Base-by-base conservation (phyloP, 2,113 vertebrate species). In the Dasyornis broadbenti region DNA sequence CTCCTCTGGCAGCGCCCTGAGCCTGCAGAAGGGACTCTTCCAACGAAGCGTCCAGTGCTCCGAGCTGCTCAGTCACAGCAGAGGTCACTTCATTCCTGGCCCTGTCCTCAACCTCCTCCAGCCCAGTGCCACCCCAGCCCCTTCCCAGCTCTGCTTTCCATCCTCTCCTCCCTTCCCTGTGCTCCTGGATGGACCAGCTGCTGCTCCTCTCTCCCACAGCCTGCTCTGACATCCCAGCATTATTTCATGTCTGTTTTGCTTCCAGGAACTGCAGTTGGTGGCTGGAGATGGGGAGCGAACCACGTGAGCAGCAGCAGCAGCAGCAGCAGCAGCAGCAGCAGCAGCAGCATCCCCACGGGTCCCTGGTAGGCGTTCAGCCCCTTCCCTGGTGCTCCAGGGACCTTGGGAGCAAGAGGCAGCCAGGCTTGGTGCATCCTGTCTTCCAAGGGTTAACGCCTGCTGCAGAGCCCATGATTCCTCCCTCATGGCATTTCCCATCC, bases 241-340 rank as follows among this genome's bases (percentile, higher is more conserved):
- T 88, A 72, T 92, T 96, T 94, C 77, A 93, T 93, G 75, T 80
- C 86, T 63, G 42, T 70, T 97, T 95, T 82, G 49, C 71, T 95
- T 76, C 93, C 94, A 77, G 63, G 71, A 90, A 90, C 77, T 63
- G 85, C 71, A 60, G 68, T 88, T 86, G 72, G 92, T 92, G 82
- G 71, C 90, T 93, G 92, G 47, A 90, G 89, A 90, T 9, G 47
- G 39, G 85, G 85, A 90, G 64, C 85, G 86, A 77, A 37, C 54
- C 87, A 93, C 10, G 39, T 92, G 90, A 90, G 42, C 15, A 3
- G 64, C 69, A 73, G 57, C 65, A 75, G 15, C n/a, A 90, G 42
- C 15, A 3, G 64, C 69, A 73, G 57, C 65, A 75, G 15, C n/a
- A 8, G 54, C 65, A 69, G 21, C 42, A 82, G 35, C 7, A 1